A percentile compares a stretch with the other conserved stretches of the same genome.
Conservation (phyloP, 2,113 vertebrate species). For the Puffinus mauretanicus region DNA sequence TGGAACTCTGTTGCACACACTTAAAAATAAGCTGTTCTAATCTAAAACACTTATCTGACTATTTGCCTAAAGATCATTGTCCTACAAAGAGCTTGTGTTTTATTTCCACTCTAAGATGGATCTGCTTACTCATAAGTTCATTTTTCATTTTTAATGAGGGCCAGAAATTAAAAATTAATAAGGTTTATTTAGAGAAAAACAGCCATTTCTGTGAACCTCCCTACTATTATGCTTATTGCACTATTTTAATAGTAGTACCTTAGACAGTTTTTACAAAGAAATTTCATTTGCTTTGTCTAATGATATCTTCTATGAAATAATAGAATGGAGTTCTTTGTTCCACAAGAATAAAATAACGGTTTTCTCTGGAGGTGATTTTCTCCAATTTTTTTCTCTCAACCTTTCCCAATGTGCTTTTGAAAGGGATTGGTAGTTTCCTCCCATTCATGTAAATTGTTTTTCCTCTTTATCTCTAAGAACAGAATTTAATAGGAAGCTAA, state of each 20-base stretch:
- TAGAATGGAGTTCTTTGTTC: neutral
- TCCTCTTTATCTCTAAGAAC: neutral
- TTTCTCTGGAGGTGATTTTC: neutral
- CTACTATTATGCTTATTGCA: neutral
- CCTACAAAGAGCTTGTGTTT: neutral
- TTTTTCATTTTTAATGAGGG: constrained; percentile 20
- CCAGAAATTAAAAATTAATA: neutral
- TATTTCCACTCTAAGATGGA: neutral
- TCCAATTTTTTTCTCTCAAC: neutral
- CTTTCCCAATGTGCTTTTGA: neutral
- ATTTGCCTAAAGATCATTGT: neutral
- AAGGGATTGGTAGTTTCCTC: neutral
- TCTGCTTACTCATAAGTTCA: neutral
- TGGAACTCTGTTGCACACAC: neutral
- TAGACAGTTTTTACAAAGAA: neutral
- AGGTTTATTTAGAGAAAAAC: neutral
- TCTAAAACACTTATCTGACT: neutral
- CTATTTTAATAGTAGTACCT: neutral
- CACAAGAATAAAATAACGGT: neutral
- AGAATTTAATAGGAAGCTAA: neutral
- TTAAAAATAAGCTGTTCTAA: neutral
- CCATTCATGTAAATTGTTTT: neutral
- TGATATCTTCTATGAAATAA: neutral
- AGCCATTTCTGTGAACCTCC: neutral
- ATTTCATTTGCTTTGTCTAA: neutral